Evolutionary conservation across 2,888 invertebrate species (phyloP).

Genomic region (Venusia cambrica): DNA sequence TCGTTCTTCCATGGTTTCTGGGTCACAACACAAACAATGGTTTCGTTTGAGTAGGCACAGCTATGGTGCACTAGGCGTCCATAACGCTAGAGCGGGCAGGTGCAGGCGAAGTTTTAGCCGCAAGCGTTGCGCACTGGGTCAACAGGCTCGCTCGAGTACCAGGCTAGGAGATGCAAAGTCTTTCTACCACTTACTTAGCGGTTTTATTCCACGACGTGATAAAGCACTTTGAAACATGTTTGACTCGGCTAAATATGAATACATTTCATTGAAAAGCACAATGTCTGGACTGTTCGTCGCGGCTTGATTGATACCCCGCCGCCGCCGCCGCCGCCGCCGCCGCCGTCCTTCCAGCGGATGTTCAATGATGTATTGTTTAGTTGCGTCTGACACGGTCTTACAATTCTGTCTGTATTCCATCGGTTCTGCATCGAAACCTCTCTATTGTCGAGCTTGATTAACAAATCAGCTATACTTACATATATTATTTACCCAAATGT

Average conservation of each 20-base stretch:
- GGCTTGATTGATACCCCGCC: slow-evolving; percentile 58
- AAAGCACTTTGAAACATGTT: slow-evolving; percentile 29
- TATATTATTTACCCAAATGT: slow-evolving; percentile 36
- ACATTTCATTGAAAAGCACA: slow-evolving; percentile 30
- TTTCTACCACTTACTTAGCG: slow-evolving; percentile 67
- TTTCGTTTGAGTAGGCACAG: slow-evolving; percentile 45
- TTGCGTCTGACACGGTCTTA: slow-evolving; percentile 50
- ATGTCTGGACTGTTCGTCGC: slow-evolving; percentile 36
- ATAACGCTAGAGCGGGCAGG: slow-evolving; percentile 53
- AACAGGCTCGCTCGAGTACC: slow-evolving; percentile 66
- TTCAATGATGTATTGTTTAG: slow-evolving; percentile 66
- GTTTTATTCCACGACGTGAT: slow-evolving; percentile 41
- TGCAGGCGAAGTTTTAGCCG: slow-evolving; percentile 59
- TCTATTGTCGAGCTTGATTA: slow-evolving; percentile 25
- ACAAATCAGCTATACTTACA: slow-evolving; percentile 26
- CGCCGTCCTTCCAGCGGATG: slow-evolving; percentile 57
- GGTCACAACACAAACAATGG: slow-evolving; percentile 53
- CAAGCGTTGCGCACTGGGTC: slow-evolving; percentile 67
- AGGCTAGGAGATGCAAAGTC: slow-evolving; percentile 57
- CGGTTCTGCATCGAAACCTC: slow-evolving; percentile 17
- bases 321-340: slow-evolving; percentile 54
- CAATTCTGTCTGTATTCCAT: slow-evolving; percentile 51
- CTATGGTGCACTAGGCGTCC: slow-evolving; percentile 40
- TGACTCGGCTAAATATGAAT: slow-evolving; percentile 22
- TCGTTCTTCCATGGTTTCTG: slow-evolving; percentile 38